Evolutionary conservation across 2,888 invertebrate species (phyloP).

Genomic region (Yponomeuta evonymella): DNA sequence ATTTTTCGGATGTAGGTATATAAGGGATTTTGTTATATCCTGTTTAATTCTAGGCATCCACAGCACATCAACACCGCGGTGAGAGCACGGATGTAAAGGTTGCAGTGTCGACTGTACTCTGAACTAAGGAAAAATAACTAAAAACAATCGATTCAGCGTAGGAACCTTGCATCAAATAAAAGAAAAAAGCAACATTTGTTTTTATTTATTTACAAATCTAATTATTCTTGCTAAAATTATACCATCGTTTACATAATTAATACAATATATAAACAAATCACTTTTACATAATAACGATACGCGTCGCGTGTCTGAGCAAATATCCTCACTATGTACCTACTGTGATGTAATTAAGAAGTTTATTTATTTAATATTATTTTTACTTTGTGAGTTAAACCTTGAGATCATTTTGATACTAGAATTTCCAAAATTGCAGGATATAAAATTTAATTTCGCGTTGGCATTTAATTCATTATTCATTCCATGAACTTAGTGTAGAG

Average conservation of each 20-base stretch:
- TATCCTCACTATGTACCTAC: slow-evolving; percentile 14
- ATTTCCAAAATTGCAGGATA: too few relatives aligned
- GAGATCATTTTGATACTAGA: slow-evolving; percentile 3
- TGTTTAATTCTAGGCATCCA: too few relatives aligned
- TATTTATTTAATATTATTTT: background rate
- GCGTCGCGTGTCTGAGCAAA: slow-evolving; percentile 16
- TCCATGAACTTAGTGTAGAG: too few relatives aligned
- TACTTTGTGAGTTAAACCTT: background rate
- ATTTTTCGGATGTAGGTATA: too few relatives aligned
- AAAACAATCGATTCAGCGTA: too few relatives aligned
- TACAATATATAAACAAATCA: background rate
- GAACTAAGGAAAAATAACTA: too few relatives aligned
- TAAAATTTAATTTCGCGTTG: too few relatives aligned
- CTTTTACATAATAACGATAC: slow-evolving; percentile 25
- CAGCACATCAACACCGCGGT: too few relatives aligned
- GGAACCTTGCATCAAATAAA: background rate
- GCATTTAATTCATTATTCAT: too few relatives aligned
- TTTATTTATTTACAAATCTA: slow-evolving; percentile 73
- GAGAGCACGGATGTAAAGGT: too few relatives aligned
- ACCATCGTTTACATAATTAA: slow-evolving; percentile 28
- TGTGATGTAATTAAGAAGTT: background rate
- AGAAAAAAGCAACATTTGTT: slow-evolving; percentile 28
- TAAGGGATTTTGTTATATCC: too few relatives aligned
- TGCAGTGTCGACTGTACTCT: too few relatives aligned
- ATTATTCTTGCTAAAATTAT: slow-evolving; percentile 64